phyloP scores from a whole-genome alignment of 2,888 invertebrate genomes.

The Augochlorella aurata region DNA sequence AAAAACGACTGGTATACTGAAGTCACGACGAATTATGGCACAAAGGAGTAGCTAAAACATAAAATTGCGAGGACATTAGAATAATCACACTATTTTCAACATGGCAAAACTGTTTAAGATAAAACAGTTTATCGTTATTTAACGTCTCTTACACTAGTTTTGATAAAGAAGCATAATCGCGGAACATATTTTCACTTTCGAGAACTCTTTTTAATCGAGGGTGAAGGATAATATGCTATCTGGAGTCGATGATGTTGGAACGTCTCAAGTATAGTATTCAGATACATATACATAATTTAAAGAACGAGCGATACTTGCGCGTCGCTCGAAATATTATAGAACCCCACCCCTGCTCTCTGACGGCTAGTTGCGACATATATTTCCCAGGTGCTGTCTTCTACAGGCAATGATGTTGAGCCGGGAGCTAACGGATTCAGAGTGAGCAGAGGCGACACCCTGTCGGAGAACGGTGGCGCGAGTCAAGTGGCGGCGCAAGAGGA shows the following conservation, averaged over 20 bases:
- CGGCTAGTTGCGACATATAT: constrained; percentile 82
- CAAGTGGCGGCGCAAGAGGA: constrained; percentile 74
- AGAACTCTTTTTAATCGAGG: too few relatives aligned
- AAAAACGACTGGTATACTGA: too few relatives aligned
- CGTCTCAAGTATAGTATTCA: neutral
- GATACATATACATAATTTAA: neutral
- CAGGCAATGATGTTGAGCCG: constrained; percentile 83
- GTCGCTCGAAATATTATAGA: constrained; percentile 79
- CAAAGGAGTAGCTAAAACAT: too few relatives aligned
- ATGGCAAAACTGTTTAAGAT: too few relatives aligned
- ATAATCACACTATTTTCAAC: too few relatives aligned
- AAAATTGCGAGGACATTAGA: too few relatives aligned
- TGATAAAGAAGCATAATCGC: too few relatives aligned
- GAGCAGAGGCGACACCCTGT: constrained; percentile 79
- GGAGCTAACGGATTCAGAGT: constrained; percentile 83
- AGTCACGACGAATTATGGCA: too few relatives aligned
- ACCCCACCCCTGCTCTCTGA: constrained; percentile 82
- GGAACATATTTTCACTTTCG: too few relatives aligned
- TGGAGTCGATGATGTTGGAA: neutral
- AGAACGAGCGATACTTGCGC: constrained; percentile 69
- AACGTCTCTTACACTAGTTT: too few relatives aligned
- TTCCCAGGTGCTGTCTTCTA: constrained; percentile 83
- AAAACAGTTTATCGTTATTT: too few relatives aligned
- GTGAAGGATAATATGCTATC: neutral
- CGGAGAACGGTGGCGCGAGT: constrained; percentile 75